Evolutionary conservation across 2,113 vertebrate genomes (phyloP).

Genomic region (Turnix velox): DNA sequence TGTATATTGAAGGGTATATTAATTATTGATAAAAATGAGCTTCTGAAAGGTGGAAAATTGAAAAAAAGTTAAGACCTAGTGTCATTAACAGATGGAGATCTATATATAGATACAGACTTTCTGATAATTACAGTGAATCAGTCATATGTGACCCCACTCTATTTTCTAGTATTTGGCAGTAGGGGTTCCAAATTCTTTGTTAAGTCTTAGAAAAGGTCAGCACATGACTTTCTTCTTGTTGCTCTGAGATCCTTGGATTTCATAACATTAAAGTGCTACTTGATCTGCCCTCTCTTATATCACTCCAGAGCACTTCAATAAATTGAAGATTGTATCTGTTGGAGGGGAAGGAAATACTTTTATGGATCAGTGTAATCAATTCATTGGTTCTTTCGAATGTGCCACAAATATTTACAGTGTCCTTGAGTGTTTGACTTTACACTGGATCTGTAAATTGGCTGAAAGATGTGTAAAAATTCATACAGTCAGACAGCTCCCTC

Average conservation of each 20-base stretch:
- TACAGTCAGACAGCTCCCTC: constrained; percentile 27
- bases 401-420: constrained; percentile 40
- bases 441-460: constrained; percentile 47
- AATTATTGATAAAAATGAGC: background rate
- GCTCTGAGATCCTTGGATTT: background rate
- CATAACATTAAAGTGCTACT: background rate
- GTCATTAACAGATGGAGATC: background rate
- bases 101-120: background rate
- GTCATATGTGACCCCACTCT: background rate
- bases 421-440: constrained; percentile 31
- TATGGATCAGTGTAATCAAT: background rate
- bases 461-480: constrained; percentile 45
- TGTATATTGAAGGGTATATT: background rate
- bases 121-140: background rate
- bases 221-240: background rate
- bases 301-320: background rate
- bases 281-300: background rate
- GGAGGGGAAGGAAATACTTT: background rate
- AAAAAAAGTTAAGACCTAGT: background rate
- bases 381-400: background rate
- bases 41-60: background rate
- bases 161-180: background rate
- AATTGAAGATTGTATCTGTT: background rate
- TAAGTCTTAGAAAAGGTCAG: background rate
- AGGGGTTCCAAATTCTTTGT: background rate